These are phyloP conservation scores for Dallia pectoralis DNA, from an alignment of 2,797 vertebrate genomes.

Conservation along the genomic window DNA sequence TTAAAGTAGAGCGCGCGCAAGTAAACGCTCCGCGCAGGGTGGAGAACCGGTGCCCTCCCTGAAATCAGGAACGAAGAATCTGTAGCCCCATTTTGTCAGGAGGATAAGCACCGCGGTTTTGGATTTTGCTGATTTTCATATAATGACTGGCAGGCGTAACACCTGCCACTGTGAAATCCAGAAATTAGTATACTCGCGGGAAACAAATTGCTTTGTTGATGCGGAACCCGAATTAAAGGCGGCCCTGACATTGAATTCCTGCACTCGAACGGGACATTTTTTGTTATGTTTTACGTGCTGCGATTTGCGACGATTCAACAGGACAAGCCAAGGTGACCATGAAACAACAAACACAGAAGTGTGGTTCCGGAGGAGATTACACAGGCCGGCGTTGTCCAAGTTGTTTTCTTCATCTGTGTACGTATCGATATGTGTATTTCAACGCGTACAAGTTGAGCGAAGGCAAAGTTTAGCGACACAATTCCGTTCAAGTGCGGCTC, in stretches of 20 bases:
- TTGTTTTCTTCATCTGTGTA: not conserved
- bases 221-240: slow-evolving; percentile 51
- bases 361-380: not conserved
- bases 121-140: slow-evolving; percentile 67
- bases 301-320: not conserved
- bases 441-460: not conserved
- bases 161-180: slow-evolving; percentile 71
- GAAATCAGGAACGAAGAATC: slow-evolving; percentile 63
- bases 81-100: slow-evolving; percentile 36
- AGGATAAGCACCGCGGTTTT: slow-evolving; percentile 59
- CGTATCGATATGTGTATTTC: not conserved
- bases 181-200: slow-evolving; percentile 68
- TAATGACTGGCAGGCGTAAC: slow-evolving; percentile 71
- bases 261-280: slow-evolving; percentile 31
- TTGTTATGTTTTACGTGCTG: slow-evolving; percentile 38
- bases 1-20: slow-evolving; percentile 47
- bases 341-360: not conserved
- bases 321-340: slow-evolving; percentile 8
- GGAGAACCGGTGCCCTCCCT: slow-evolving; percentile 52
- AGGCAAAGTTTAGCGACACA: not conserved
- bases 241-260: slow-evolving; percentile 43
- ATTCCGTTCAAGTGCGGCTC: not conserved
- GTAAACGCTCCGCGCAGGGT: slow-evolving; percentile 39
- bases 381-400: not conserved
- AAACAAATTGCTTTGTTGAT: slow-evolving; percentile 75